These are phyloP conservation scores for Cephalopterus ornatus DNA, from an alignment of 2,113 vertebrate genomes.

Conservation along the genomic window DNA sequence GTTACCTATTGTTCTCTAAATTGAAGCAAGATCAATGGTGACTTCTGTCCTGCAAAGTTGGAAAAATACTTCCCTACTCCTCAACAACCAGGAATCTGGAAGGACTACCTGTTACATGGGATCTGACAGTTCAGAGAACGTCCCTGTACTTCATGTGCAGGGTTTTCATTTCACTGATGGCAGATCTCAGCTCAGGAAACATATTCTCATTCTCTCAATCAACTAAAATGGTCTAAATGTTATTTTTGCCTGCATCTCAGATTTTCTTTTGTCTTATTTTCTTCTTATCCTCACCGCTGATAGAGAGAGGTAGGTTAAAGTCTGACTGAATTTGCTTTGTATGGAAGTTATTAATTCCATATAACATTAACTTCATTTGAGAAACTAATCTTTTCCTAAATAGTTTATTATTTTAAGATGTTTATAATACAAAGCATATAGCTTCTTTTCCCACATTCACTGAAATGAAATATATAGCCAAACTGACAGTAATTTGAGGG, in stretches of 20 bases:
- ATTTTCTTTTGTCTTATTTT: not conserved
- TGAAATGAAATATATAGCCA: not conserved
- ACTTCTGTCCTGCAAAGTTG: not conserved
- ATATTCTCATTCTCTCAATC: not conserved
- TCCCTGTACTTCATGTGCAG: not conserved
- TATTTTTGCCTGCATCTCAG: not conserved
- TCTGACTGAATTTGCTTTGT: not conserved
- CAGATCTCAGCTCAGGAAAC: not conserved
- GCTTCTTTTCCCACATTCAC: not conserved
- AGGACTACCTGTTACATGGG: not conserved
- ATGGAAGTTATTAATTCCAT: not conserved
- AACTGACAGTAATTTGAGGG: not conserved
- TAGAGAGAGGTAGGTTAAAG: not conserved
- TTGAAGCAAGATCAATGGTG: not conserved
- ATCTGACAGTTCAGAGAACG: not conserved
- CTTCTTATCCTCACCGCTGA: not conserved
- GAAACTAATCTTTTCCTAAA: not conserved
- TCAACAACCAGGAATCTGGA: not conserved
- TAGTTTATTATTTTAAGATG: not conserved
- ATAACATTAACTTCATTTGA: not conserved
- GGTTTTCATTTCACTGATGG: not conserved
- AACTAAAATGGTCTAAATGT: not conserved
- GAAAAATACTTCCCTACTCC: not conserved
- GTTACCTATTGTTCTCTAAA: not conserved
- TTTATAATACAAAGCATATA: not conserved